phyloP scores from a whole-genome alignment of 2,113 vertebrate species.

The Heteronetta atricapilla region DNA sequence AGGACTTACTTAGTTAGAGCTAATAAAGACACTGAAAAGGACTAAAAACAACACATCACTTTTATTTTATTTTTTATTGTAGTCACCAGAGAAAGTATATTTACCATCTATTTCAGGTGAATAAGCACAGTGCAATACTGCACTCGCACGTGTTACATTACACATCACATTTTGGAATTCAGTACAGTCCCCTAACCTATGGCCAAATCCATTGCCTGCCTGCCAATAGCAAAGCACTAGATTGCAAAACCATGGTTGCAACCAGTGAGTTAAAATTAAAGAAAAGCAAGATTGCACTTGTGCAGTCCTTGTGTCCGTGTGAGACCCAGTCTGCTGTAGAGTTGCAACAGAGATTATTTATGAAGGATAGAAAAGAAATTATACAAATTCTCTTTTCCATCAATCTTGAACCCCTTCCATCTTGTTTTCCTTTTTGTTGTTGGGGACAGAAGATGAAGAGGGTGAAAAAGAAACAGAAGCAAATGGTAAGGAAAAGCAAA shows the following conservation, averaged over 20 bases:
- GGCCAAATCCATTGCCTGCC: background rate
- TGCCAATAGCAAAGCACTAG: background rate
- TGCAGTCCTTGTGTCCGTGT: background rate
- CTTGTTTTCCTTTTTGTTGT: background rate
- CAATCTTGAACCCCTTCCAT: background rate
- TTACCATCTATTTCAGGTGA: background rate
- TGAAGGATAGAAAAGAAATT: background rate
- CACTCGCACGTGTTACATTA: background rate
- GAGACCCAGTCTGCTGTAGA: background rate
- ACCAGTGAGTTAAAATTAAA: background rate
- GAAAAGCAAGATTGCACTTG: fast-evolving
- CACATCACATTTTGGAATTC: background rate
- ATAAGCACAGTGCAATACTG: background rate
- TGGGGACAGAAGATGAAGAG: background rate
- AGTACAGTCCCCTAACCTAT: background rate
- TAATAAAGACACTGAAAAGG: background rate
- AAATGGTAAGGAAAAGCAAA: background rate
- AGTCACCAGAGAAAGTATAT: background rate
- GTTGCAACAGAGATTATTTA: background rate
- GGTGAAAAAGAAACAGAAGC: background rate
- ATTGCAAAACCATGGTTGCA: background rate
- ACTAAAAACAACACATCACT: background rate
- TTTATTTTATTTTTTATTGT: background rate
- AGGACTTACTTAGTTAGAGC: background rate
- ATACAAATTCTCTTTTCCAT: background rate